Evolutionary conservation across 1,140 invertebrate genomes (phyloP), one percentile per base, ranked within the genome.

Genomic region (Vanessa tameamea): DNA sequence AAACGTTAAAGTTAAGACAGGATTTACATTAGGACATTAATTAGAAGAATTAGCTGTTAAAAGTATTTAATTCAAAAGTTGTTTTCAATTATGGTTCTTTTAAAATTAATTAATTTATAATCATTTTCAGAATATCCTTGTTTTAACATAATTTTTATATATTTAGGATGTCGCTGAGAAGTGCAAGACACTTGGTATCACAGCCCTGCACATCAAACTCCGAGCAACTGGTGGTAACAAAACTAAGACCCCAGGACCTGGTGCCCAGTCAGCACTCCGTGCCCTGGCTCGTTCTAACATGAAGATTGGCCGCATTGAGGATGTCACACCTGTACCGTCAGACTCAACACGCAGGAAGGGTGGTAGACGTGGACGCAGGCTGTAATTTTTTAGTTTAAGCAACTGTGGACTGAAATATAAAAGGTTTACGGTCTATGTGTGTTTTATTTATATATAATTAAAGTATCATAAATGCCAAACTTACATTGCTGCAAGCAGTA

Each of bases 271-370:
- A 64, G 99, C 99, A 66, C 95, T 99, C 2, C 95, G 99, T 81
- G 99, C 99, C 87, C 94, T 99, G 75, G 99, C 99, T 82, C 97
- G 99, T 93, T 98, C 98, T 61, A 98, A 97, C 78, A 99, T 99
- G 97, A 99, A 99, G 93, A 99, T 99, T 93, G 99, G 99, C 55
- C 96, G 99, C 82, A 99, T 99, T 93, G 98, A 98, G 94, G 99
- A 99, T 95, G 99, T 99, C 0, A 99, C 99, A 11, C 99, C 99
- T 14, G 99, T 99, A 93, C 99, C 99, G 87, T 99, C 98, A 73
- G 99, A 99, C 93, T 97, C 97, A 47, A 99, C 99, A 20, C 96
- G 99, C 87, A 98, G 99, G 95, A 99, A 99, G 97, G 99, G 99
- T 90, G 99, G 99, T 95, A 96, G 99, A 88, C 96, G 99, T 94